Percentiles rank a stretch among this genome's conserved stretches.
These are phyloP conservation scores for Mythimna impura DNA, from an alignment of 2,888 invertebrate species.

Conservation along the genomic window DNA sequence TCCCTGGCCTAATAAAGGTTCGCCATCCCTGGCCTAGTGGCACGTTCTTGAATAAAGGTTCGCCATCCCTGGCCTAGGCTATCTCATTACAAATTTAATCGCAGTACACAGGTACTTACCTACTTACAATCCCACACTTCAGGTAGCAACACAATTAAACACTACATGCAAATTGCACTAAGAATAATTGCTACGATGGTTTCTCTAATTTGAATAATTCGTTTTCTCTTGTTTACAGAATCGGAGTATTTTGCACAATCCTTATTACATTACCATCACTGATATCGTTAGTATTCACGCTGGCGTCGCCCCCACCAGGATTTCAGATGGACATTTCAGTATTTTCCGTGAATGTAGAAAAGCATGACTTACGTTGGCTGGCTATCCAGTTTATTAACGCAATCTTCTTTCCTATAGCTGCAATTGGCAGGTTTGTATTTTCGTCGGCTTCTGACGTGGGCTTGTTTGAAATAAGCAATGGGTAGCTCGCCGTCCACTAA, in stretches of 20 bases:
- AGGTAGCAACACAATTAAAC: not conserved
- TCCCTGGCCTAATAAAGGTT: too few species aligned
- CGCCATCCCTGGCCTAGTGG: too few species aligned
- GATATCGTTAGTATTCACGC: constrained; percentile 90
- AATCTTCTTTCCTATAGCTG: constrained; percentile 91
- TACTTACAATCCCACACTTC: constrained; percentile 22
- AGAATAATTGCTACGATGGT: constrained; percentile 28
- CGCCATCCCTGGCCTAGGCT: too few species aligned
- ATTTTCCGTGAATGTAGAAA: constrained; percentile 81
- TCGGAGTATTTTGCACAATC: constrained; percentile 80
- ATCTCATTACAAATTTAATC: too few species aligned
- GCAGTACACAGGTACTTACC: too few species aligned
- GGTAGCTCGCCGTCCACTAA: too few species aligned
- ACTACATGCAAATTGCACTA: constrained; percentile 36
- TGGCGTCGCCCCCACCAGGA: constrained; percentile 91
- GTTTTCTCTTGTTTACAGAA: constrained; percentile 68
- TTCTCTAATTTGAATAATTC: constrained; percentile 55
- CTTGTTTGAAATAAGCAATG: too few species aligned
- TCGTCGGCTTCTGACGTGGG: not conserved
- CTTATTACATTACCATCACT: constrained; percentile 89
- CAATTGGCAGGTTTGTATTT: constrained; percentile 90
- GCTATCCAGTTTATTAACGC: constrained; percentile 86
- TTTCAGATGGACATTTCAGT: constrained; percentile 84
- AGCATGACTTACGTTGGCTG: constrained; percentile 85
- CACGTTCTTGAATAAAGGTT: too few species aligned